Percentiles rank a stretch among this genome's conserved stretches.
Conservation (phyloP, 2,113 vertebrate species). For the Rhagologus leucostigma region DNA sequence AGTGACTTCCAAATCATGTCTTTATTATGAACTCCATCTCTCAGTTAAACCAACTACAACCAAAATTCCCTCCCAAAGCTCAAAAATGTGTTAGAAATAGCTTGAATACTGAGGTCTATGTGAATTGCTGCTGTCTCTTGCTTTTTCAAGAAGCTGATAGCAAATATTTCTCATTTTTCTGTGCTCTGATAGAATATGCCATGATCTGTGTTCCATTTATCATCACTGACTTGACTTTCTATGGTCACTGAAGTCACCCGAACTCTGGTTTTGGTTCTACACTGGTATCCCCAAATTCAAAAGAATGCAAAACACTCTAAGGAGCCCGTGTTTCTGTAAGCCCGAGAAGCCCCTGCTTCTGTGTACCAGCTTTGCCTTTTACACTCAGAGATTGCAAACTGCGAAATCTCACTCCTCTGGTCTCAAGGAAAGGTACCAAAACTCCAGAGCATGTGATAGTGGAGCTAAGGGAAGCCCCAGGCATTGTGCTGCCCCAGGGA, state of each 20-base stretch:
- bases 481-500: background rate
- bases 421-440: background rate
- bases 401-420: fast-evolving
- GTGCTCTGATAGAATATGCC: background rate
- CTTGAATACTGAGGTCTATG: background rate
- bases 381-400: background rate
- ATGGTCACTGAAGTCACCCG: fast-evolving
- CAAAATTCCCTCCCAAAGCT: background rate
- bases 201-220: background rate
- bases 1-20: background rate
- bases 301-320: background rate
- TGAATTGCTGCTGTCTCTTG: background rate
- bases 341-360: background rate
- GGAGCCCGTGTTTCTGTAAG: background rate
- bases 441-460: fast-evolving
- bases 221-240: background rate
- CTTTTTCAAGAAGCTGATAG: background rate
- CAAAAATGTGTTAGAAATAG: background rate
- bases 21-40: background rate
- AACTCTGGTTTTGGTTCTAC: background rate
- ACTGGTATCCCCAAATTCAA: background rate
- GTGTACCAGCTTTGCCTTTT: background rate
- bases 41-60: background rate
- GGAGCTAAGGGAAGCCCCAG: background rate
- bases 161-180: background rate